Conservation (phyloP, 1,140 invertebrate species). For the Oppia nitens region DNA sequence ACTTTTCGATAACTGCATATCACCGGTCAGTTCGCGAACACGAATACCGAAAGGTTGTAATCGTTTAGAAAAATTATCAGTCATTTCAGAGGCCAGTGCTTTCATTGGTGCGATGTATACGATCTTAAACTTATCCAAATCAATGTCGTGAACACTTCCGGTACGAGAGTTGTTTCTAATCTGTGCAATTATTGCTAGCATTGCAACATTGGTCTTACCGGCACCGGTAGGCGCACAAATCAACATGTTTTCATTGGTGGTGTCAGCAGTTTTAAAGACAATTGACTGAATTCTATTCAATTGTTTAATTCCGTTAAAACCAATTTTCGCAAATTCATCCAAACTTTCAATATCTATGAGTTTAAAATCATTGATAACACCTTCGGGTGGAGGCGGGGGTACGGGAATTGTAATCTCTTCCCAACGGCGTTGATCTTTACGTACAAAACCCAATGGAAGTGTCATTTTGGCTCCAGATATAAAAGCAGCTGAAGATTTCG, state of each 20-base stretch:
- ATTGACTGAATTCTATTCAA: slow-evolving; percentile 91
- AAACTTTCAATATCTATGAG: slow-evolving; percentile 13
- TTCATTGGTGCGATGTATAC: slow-evolving; percentile 99
- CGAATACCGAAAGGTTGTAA: slow-evolving; percentile 54
- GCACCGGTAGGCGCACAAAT: slow-evolving; percentile 88
- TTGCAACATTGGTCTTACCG: slow-evolving; percentile 95
- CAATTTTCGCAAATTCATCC: slow-evolving; percentile 52
- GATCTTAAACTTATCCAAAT: slow-evolving; percentile 90
- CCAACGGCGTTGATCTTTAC: slow-evolving; percentile 46
- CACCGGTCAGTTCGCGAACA: slow-evolving; percentile 88
- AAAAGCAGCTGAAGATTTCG: slow-evolving; percentile 50
- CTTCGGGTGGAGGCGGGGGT: slow-evolving; percentile 23
- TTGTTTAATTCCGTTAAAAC: slow-evolving; percentile 65
- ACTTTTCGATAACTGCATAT: slow-evolving; percentile 88
- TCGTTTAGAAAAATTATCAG: slow-evolving; percentile 71
- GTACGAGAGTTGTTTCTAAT: slow-evolving; percentile 65
- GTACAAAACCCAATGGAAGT: slow-evolving; percentile 54
- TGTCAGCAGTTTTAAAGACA: slow-evolving; percentile 87
- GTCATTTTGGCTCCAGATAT: slow-evolving; percentile 53
- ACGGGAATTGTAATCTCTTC: slow-evolving; percentile 79
- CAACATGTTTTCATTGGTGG: slow-evolving; percentile 80
- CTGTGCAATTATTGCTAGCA: slow-evolving; percentile 77
- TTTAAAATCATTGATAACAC: slow-evolving; percentile 4
- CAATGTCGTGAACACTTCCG: slow-evolving; percentile 41
- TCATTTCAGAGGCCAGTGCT: slow-evolving; percentile 95